These are phyloP conservation scores for Ceratotherium simum DNA, from an alignment of 2,113 vertebrate species.

Conservation along the genomic window DNA sequence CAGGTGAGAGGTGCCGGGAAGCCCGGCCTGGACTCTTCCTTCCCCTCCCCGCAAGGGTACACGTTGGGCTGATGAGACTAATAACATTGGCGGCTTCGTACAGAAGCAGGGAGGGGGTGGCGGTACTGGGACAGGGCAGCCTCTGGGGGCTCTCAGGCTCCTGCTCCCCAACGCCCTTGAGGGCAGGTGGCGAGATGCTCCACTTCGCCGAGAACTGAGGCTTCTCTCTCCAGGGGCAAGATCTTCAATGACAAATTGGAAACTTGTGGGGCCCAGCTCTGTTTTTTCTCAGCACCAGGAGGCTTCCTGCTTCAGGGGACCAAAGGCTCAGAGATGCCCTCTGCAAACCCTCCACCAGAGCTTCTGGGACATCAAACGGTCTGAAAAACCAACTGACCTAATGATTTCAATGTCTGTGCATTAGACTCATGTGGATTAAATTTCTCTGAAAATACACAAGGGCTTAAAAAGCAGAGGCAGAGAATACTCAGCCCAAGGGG, in stretches of 20 bases:
- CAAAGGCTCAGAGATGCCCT: neutral
- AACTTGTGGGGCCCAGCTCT: neutral
- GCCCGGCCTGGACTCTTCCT: neutral
- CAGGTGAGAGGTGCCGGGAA: neutral
- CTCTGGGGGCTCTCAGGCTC: neutral
- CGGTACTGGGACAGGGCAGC: neutral
- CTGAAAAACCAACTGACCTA: neutral
- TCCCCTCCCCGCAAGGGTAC: neutral
- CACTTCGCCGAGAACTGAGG: neutral
- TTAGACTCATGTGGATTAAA: slow-evolving; percentile 60
- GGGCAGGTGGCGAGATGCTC: neutral
- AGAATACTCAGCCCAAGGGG: slow-evolving; percentile 21
- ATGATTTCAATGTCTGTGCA: slow-evolving; percentile 14
- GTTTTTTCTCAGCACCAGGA: slow-evolving; percentile 20
- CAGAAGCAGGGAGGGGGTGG: neutral
- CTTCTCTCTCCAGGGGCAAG: neutral
- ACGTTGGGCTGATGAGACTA: too few species aligned
- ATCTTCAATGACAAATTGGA: neutral
- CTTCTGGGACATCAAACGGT: neutral
- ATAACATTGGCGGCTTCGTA: neutral
- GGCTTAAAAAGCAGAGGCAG: slow-evolving; percentile 13
- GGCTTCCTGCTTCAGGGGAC: neutral
- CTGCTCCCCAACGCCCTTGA: neutral
- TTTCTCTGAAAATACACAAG: slow-evolving; percentile 67
- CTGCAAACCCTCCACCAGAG: neutral